A percentile compares a stretch with the other conserved stretches of the same genome.
Conservation (phyloP, 2,888 invertebrate genomes). For the Caprella mutica region DNA sequence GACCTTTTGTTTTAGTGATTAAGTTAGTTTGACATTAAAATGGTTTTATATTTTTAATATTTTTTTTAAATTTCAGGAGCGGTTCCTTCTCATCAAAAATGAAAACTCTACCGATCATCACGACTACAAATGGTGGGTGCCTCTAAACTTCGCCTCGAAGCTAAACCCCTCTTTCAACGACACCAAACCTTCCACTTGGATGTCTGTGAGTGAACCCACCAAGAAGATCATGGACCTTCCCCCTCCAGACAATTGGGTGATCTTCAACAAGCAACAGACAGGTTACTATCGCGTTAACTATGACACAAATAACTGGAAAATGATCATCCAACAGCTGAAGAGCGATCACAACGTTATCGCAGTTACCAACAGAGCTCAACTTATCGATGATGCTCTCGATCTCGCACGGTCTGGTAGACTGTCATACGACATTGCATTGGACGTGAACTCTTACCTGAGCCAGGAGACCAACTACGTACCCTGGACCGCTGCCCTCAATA, state of each 20-base stretch:
- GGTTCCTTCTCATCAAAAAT: slow-evolving; percentile 51
- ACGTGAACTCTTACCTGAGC: slow-evolving; percentile 63
- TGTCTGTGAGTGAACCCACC: slow-evolving; percentile 42
- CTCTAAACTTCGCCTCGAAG: slow-evolving; percentile 49
- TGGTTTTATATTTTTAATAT: not conserved
- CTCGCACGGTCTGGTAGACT: slow-evolving; percentile 46
- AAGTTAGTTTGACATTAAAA: not conserved
- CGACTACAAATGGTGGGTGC: slow-evolving; percentile 48
- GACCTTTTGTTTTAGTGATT: not conserved
- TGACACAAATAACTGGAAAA: slow-evolving; percentile 62
- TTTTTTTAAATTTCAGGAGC: slow-evolving; percentile 43
- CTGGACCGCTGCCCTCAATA: slow-evolving; percentile 69
- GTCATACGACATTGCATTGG: slow-evolving; percentile 59
- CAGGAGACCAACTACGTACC: slow-evolving; percentile 73
- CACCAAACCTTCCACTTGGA: slow-evolving; percentile 48
- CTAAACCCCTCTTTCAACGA: slow-evolving; percentile 44
- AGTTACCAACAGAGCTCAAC: slow-evolving; percentile 69
- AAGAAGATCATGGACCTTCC: slow-evolving; percentile 19
- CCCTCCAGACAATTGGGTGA: slow-evolving; percentile 49
- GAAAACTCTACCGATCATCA: slow-evolving; percentile 34
- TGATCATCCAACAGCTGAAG: slow-evolving; percentile 55
- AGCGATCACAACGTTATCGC: slow-evolving; percentile 55
- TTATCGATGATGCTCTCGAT: slow-evolving; percentile 59
- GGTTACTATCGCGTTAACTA: slow-evolving; percentile 60
- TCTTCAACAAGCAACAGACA: slow-evolving; percentile 73